Evolutionary conservation across 2,888 invertebrate species (phyloP), one percentile per base, ranked within the genome.

Genomic region (Protonemura montana): DNA sequence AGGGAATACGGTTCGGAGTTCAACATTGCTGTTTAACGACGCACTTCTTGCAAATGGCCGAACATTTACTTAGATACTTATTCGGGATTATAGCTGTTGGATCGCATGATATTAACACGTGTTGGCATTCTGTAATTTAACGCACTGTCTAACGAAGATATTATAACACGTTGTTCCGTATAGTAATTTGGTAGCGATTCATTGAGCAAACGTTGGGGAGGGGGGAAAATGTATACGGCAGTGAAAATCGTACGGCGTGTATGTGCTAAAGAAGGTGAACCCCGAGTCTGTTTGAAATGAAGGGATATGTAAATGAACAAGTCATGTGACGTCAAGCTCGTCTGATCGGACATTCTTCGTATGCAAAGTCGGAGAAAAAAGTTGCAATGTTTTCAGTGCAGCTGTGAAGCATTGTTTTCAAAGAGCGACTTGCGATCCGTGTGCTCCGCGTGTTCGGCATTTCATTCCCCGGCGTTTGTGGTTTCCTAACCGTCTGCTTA

Each of bases 31-130:
- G 59, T 21, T 59, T 59, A 59, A 59, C 59, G 59, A 59, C 59
- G 59, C 59, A 2, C 59, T 59, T 59, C 59, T 59, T 59, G 59
- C 16, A 59, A 59, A 59, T 59, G 59, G 59, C 59, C 59, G 59
- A 21, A 59, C 59, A 59, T 59, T 59, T 59, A 59, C 59, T 59
- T 59, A 59, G 59, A 59, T 59, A 59, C 59, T 59, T 59, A 59
- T 59, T 59, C 59, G 21, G 59, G 59, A 59, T 59, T 59, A 59
- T 59, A 59, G 59, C 59, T 59, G 59, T 59, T 59, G 59, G 59
- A 59, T 59, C 59, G 59, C 13, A 35, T 59, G 59, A 7, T 59
- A 59, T 59, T 13, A 13, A 59, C 59, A 59, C 59, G 59, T 21
- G 59, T 59, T 21, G 59, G 59, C 3, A 59, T 59, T 59, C 59